These are phyloP conservation scores for Machimus atricapillus DNA, from an alignment of 2,888 invertebrate species.

Conservation along the genomic window DNA sequence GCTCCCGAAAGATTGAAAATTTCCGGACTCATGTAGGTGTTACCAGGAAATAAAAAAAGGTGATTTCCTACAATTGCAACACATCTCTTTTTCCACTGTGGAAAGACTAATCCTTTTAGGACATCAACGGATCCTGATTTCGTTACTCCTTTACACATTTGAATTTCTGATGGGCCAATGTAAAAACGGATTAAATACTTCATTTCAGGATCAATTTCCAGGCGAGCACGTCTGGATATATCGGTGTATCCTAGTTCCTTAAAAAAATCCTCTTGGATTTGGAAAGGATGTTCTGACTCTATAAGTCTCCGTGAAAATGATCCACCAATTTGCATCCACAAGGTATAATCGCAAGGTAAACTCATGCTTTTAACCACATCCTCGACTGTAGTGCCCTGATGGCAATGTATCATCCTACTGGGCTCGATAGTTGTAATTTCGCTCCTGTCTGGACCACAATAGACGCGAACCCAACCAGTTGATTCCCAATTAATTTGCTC, in stretches of 20 bases:
- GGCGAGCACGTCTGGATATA: constrained; percentile 66
- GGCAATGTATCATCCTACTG: constrained; percentile 49
- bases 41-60: constrained; percentile 67
- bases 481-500: background rate
- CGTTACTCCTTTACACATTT: constrained; percentile 61
- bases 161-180: constrained; percentile 67
- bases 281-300: constrained; percentile 66
- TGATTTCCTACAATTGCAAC: constrained; percentile 69
- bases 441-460: constrained; percentile 49
- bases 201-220: constrained; percentile 72
- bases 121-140: constrained; percentile 65
- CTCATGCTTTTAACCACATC: constrained; percentile 48
- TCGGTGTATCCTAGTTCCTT: constrained; percentile 69
- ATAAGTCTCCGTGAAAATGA: constrained; percentile 67
- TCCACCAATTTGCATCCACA: constrained; percentile 65
- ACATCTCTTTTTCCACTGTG: constrained; percentile 71
- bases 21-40: constrained; percentile 50
- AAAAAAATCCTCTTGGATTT: constrained; percentile 70
- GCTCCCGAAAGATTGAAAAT: constrained; percentile 51
- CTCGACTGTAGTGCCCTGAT: constrained; percentile 42
- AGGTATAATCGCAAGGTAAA: constrained; percentile 48
- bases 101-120: constrained; percentile 73
- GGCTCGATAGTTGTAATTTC: constrained; percentile 49
- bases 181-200: constrained; percentile 70
- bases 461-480: constrained; percentile 49